phyloP scores from a whole-genome alignment of 2,888 invertebrate species.

The Caenorhabditis afra region DNA sequence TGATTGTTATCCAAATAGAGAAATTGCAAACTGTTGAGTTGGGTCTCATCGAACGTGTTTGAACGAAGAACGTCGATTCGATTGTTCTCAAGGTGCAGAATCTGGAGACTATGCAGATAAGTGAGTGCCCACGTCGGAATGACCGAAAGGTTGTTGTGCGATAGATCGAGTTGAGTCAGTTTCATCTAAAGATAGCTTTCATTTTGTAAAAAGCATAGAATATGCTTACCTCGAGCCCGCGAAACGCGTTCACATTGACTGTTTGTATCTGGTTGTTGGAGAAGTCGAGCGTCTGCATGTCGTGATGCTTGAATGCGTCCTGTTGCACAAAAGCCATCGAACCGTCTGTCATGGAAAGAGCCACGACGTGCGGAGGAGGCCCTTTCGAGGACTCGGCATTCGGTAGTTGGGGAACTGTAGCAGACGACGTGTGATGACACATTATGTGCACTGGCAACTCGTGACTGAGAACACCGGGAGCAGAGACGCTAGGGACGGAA shows the following conservation, averaged over 20 bases:
- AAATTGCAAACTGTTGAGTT: slow-evolving; percentile 77
- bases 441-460: slow-evolving; percentile 65
- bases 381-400: slow-evolving; percentile 49
- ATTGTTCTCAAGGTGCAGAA: slow-evolving; percentile 77
- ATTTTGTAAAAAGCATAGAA: slow-evolving; percentile 6
- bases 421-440: slow-evolving; percentile 65
- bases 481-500: slow-evolving; percentile 53
- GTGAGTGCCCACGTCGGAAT: slow-evolving; percentile 77
- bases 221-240: slow-evolving; percentile 76
- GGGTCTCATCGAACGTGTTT: slow-evolving; percentile 75
- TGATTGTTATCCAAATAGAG: slow-evolving; percentile 79
- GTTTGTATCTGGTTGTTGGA: slow-evolving; percentile 77
- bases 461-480: slow-evolving; percentile 36
- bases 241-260: slow-evolving; percentile 80
- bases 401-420: slow-evolving; percentile 67
- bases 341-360: slow-evolving; percentile 71
- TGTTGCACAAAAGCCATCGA: slow-evolving; percentile 70
- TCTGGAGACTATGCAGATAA: slow-evolving; percentile 77
- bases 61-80: slow-evolving; percentile 71
- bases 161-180: slow-evolving; percentile 72
- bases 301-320: slow-evolving; percentile 77
- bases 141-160: slow-evolving; percentile 72
- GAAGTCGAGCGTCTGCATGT: slow-evolving; percentile 76
- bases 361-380: slow-evolving; percentile 60
- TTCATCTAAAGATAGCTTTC: slow-evolving; percentile 68